These are phyloP conservation scores for Siniperca obscura DNA, from an alignment of 2,797 vertebrate genomes.

Conservation along the genomic window DNA sequence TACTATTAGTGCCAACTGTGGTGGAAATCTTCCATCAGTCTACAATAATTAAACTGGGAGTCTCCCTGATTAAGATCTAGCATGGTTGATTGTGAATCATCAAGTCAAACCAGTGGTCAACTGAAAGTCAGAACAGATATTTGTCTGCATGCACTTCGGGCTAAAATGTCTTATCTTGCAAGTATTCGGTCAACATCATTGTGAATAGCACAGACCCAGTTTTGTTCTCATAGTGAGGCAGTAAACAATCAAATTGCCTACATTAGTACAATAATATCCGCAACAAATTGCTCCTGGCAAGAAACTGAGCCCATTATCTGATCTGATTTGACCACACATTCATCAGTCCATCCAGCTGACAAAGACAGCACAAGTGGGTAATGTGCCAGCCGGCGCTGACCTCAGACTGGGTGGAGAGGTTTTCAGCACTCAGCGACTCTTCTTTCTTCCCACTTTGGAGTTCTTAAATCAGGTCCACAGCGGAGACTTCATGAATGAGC, in stretches of 20 bases:
- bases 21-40: slow-evolving; percentile 52
- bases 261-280: slow-evolving; percentile 61
- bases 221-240: slow-evolving; percentile 3
- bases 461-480: slow-evolving; percentile 65
- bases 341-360: slow-evolving; percentile 64
- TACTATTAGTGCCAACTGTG: slow-evolving; percentile 27
- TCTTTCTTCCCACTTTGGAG: slow-evolving; percentile 62
- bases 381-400: slow-evolving; percentile 54
- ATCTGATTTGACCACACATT: slow-evolving; percentile 64
- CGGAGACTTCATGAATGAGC: slow-evolving; percentile 74
- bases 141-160: background rate
- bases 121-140: slow-evolving; percentile 35
- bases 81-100: slow-evolving; percentile 21
- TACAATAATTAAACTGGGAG: slow-evolving; percentile 50
- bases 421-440: slow-evolving; percentile 51
- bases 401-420: slow-evolving; percentile 38
- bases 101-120: slow-evolving; percentile 26
- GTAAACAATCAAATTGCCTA: slow-evolving; percentile 59
- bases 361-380: slow-evolving; percentile 56
- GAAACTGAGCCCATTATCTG: slow-evolving; percentile 66
- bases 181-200: slow-evolving; percentile 12
- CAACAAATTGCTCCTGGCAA: slow-evolving; percentile 68
- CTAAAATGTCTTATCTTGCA: slow-evolving; percentile 9
- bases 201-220: background rate
- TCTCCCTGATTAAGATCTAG: slow-evolving; percentile 35